Evolutionary conservation across 1,140 invertebrate species (phyloP), one percentile per base, ranked within the genome.

Genomic region (Atopsyche davidsoni): DNA sequence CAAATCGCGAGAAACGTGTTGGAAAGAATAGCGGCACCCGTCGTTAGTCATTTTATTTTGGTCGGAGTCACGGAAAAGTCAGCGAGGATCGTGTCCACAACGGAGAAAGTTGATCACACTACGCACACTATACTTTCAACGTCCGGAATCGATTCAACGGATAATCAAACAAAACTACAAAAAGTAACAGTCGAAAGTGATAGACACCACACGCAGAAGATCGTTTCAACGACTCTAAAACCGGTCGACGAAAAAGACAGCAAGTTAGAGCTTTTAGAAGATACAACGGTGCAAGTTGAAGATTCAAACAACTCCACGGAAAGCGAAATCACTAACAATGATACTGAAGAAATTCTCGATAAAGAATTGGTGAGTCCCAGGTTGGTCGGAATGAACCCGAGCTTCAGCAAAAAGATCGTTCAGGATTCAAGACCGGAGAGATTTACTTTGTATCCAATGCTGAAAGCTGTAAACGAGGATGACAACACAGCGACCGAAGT

Each of bases 1-100:
- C 67, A 70, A 52, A 67, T 73, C 17, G 69, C 68, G 7, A 67
- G 63, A 41, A 69, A 68, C 24, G 62, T 73, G 4, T 64, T 69
- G 14, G 66, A 70, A 54, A 67, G 63, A 42, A 69, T 73, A 40
- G 65, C 66, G 1, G 67, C 65, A 1, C 69, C 67, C 2, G 64
- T 70, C n/a, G 62, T 1, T 59, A 62, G 58, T 16, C 48, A 51
- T 18, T 51, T 51, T 38, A 34, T 55, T 17, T 18, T 51, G 4
- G 45, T 45, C 7, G 19, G 17, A 21, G 24, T 39, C 22, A 46
- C 23, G 7, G 24, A 42, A n/a, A 41, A 23, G 32, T 46, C 47
- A 4, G 25, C 32, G 1, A 49, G 24, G 34, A 42, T 51, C 4
- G 62, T 24, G 57, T 66, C 49, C 55, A 17, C 63, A 49, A 47